phyloP scores from a whole-genome alignment of 2,797 vertebrate genomes.

The Zenarchopterus dispar region DNA sequence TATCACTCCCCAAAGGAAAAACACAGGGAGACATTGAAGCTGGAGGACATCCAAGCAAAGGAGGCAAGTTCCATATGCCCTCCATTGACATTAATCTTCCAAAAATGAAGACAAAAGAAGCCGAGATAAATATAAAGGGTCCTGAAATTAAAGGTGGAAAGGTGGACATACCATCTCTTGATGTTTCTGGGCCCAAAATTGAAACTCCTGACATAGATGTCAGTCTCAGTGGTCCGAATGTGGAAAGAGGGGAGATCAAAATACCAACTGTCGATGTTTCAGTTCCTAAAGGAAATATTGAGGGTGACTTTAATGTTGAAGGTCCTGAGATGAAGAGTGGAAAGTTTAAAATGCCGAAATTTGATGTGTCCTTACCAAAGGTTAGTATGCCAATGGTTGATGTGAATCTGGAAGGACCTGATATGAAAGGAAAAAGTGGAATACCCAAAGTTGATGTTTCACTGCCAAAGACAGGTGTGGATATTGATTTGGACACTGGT shows the following conservation, averaged over 20 bases:
- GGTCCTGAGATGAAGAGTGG: slow-evolving; percentile 27
- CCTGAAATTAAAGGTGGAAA: slow-evolving; percentile 2
- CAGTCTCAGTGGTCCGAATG: neutral
- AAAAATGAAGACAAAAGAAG: slow-evolving; percentile 41
- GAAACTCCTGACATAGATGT: neutral
- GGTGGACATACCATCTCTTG: neutral
- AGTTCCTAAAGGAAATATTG: slow-evolving; percentile 49
- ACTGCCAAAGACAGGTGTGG: slow-evolving; percentile 41
- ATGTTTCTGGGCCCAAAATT: neutral
- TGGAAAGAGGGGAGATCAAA: slow-evolving; percentile 14
- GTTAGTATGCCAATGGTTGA: too few relatives aligned
- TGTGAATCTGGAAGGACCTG: slow-evolving; percentile 26
- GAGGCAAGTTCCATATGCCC: slow-evolving; percentile 71
- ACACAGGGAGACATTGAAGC: neutral
- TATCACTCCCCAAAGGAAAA: slow-evolving; percentile 63
- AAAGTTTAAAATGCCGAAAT: slow-evolving; percentile 55
- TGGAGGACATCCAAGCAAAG: slow-evolving; percentile 23
- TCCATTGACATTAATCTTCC: slow-evolving; percentile 43
- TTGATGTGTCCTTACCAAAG: slow-evolving; percentile 17
- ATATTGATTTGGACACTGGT: slow-evolving; percentile 39
- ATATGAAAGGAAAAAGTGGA: slow-evolving; percentile 45
- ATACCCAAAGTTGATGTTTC: slow-evolving; percentile 59
- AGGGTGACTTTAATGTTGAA: slow-evolving; percentile 52
- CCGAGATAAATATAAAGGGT: slow-evolving; percentile 47
- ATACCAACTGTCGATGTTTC: slow-evolving; percentile 47